Conservation (phyloP, 2,888 invertebrate genomes). For the Tanytarsus gracilentus region DNA sequence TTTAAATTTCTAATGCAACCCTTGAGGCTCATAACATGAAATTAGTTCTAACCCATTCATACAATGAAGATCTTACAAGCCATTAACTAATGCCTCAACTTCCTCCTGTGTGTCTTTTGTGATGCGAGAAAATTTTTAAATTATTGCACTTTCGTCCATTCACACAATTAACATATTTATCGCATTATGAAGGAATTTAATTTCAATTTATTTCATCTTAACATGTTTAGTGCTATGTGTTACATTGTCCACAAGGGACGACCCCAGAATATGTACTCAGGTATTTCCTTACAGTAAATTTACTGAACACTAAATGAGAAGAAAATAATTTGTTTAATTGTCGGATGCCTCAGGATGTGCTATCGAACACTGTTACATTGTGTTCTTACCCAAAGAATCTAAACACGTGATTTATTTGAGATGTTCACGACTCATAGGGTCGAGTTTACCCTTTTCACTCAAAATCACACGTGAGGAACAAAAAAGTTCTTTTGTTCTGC, state of each 20-base stretch:
- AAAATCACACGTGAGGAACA: background rate
- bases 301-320: too few species aligned
- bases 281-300: too few species aligned
- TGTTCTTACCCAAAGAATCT: background rate
- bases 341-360: too few species aligned
- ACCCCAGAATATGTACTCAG: background rate
- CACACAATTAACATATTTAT: conserved; percentile 26
- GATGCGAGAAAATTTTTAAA: too few species aligned
- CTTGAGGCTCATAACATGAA: conserved; percentile 19
- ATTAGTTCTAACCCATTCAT: too few species aligned
- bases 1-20: conserved; percentile 12
- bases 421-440: background rate
- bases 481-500: background rate
- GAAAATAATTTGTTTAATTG: too few species aligned
- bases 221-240: background rate
- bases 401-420: background rate
- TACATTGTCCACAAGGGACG: background rate
- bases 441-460: background rate
- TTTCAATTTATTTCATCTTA: conserved; percentile 11
- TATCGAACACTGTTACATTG: too few species aligned
- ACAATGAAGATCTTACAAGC: conserved; percentile 11
- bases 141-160: too few species aligned
- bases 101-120: conserved; percentile 8
- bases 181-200: conserved; percentile 26
- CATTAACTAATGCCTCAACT: conserved; percentile 24